Percentiles rank a stretch among this genome's conserved stretches.
Evolutionary conservation across 2,797 vertebrate species (phyloP).

Genomic region (Galaxias olidus): DNA sequence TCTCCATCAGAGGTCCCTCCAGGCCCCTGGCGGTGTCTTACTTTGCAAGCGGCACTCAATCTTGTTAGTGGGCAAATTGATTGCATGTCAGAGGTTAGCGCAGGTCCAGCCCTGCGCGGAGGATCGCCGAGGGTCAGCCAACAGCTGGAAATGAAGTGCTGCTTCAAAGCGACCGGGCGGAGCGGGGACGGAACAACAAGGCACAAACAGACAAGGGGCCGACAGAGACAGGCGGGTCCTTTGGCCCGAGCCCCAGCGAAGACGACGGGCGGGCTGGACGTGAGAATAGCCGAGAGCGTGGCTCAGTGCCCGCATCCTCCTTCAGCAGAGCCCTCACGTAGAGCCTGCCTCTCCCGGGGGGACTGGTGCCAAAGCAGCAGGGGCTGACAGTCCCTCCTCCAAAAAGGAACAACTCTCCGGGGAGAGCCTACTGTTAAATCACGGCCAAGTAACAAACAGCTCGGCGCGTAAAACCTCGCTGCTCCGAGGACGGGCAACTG

Average conservation of each 20-base stretch:
- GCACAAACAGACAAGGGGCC: constrained; percentile 11
- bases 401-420: constrained; percentile 54
- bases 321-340: background rate
- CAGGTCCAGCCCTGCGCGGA: constrained; percentile 24
- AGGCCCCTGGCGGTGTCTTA: constrained; percentile 40
- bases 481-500: background rate
- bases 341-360: constrained; percentile 46
- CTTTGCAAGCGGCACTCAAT: constrained; percentile 40
- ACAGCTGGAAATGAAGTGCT: constrained; percentile 24
- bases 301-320: constrained; percentile 8
- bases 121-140: constrained; percentile 33
- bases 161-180: background rate
- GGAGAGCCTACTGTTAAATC: constrained; percentile 51
- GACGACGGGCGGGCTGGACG: constrained; percentile 20
- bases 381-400: constrained; percentile 61
- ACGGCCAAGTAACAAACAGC: constrained; percentile 39
- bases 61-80: constrained; percentile 64
- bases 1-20: constrained; percentile 16
- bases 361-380: constrained; percentile 40
- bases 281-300: constrained; percentile 23
- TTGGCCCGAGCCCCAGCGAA: too few relatives aligned
- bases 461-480: constrained; percentile 25
- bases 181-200: background rate
- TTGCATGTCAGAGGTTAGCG: constrained; percentile 60
- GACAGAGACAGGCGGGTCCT: constrained; percentile 27